These are phyloP conservation scores for Callocephalon fimbriatum DNA, from an alignment of 2,113 vertebrate species.

Conservation along the genomic window DNA sequence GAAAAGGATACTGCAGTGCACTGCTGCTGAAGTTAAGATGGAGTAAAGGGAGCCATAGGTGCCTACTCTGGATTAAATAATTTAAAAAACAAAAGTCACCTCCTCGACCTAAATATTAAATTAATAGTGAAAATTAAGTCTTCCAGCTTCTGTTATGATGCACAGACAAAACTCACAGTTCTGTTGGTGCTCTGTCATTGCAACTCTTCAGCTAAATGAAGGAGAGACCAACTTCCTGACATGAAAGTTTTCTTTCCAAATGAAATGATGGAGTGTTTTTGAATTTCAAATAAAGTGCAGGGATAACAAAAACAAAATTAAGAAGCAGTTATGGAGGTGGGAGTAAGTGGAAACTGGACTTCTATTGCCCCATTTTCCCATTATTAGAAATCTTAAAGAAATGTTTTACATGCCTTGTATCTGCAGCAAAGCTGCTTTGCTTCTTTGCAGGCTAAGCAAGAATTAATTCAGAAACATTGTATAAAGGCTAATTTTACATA, in stretches of 20 bases:
- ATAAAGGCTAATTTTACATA: neutral
- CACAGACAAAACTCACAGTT: conserved; percentile 50
- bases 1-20: neutral
- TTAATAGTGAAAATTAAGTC: neutral
- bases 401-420: neutral
- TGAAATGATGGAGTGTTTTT: neutral
- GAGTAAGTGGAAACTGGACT: neutral
- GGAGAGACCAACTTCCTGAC: conserved; percentile 35
- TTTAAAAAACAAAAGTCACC: neutral
- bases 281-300: neutral
- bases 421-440: neutral
- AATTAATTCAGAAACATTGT: neutral
- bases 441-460: neutral
- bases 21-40: neutral
- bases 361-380: neutral
- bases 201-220: conserved; percentile 34
- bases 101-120: neutral
- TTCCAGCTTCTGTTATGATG: neutral
- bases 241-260: conserved; percentile 32
- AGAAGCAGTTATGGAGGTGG: neutral
- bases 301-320: neutral
- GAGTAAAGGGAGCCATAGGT: neutral
- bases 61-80: neutral
- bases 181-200: conserved; percentile 51
- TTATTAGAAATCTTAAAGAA: neutral